phyloP scores from a whole-genome alignment of 1,140 invertebrate genomes.

The Thaumatotibia leucotreta region DNA sequence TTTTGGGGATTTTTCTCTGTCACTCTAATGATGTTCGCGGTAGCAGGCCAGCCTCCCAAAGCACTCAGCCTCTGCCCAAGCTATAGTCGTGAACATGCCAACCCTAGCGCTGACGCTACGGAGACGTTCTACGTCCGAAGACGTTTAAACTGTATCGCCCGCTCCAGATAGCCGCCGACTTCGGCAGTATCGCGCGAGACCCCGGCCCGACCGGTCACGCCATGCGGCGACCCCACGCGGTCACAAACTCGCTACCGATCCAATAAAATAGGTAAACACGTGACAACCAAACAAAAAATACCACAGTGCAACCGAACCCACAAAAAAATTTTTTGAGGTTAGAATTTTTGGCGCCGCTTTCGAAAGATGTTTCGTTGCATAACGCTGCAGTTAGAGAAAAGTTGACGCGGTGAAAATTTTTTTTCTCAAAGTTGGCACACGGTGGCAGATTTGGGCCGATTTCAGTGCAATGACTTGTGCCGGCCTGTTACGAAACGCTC shows the following conservation, averaged over 20 bases:
- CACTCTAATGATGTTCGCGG: too few relatives aligned
- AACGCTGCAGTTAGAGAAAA: constrained; percentile 12
- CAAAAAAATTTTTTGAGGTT: constrained; percentile 34
- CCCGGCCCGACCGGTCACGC: constrained; percentile 39
- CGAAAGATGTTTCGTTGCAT: constrained; percentile 27
- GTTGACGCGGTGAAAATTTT: constrained; percentile 41
- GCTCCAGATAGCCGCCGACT: constrained; percentile 32
- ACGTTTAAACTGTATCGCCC: constrained; percentile 36
- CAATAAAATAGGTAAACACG: constrained; percentile 27
- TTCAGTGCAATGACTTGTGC: constrained; percentile 38
- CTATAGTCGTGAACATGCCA: neutral
- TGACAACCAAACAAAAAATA: constrained; percentile 43
- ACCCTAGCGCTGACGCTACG: constrained; percentile 25
- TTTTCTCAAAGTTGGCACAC: constrained; percentile 27
- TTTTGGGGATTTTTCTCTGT: too few relatives aligned
- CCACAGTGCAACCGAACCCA: constrained; percentile 40
- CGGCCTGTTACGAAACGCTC: constrained; percentile 42
- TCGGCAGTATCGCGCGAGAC: constrained; percentile 54
- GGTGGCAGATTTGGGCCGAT: constrained; percentile 36
- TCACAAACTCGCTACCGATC: constrained; percentile 33
- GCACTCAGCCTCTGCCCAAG: neutral
- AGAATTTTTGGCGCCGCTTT: constrained; percentile 40
- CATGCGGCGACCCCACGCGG: constrained; percentile 26
- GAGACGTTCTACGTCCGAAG: constrained; percentile 28
- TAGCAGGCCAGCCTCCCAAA: neutral